A percentile compares a stretch with the other conserved stretches of the same genome.
These are phyloP conservation scores for Pollenia griseotomentosa DNA, from an alignment of 2,888 invertebrate genomes.

Conservation along the genomic window DNA sequence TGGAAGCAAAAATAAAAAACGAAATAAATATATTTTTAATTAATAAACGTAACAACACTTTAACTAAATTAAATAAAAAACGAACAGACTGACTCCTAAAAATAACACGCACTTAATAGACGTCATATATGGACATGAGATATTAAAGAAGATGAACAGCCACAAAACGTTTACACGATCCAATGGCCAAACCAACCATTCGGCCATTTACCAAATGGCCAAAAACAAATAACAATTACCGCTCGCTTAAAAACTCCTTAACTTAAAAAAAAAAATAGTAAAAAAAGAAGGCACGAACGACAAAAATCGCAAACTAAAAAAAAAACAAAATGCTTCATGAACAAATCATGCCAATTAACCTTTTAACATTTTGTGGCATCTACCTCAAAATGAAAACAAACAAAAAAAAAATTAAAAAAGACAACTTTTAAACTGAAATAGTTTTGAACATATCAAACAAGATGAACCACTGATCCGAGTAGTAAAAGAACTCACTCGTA, in stretches of 20 bases:
- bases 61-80: slow-evolving; percentile 58
- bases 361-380: slow-evolving; percentile 73
- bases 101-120: slow-evolving; percentile 71
- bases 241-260: slow-evolving; percentile 15
- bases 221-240: slow-evolving; percentile 61
- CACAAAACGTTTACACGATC: slow-evolving; percentile 23
- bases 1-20: slow-evolving; percentile 10
- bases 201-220: slow-evolving; percentile 17
- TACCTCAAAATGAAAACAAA: slow-evolving; percentile 24
- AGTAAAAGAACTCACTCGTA: background rate
- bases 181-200: slow-evolving; percentile 17
- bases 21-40: slow-evolving; percentile 70
- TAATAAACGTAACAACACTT: slow-evolving; percentile 72
- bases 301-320: slow-evolving; percentile 26
- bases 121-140: slow-evolving; percentile 67
- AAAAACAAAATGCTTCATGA: slow-evolving; percentile 58
- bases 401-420: slow-evolving; percentile 3
- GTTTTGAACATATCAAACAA: slow-evolving; percentile 42
- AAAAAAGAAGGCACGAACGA: slow-evolving; percentile 58
- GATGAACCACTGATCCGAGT: slow-evolving; percentile 17
- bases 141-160: slow-evolving; percentile 59
- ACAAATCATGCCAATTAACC: slow-evolving; percentile 76
- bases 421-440: slow-evolving; percentile 65
- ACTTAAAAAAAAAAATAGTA: background rate
- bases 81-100: slow-evolving; percentile 56